Conservation (phyloP, 1,140 invertebrate species). For the Himalopsyche phryganea region DNA sequence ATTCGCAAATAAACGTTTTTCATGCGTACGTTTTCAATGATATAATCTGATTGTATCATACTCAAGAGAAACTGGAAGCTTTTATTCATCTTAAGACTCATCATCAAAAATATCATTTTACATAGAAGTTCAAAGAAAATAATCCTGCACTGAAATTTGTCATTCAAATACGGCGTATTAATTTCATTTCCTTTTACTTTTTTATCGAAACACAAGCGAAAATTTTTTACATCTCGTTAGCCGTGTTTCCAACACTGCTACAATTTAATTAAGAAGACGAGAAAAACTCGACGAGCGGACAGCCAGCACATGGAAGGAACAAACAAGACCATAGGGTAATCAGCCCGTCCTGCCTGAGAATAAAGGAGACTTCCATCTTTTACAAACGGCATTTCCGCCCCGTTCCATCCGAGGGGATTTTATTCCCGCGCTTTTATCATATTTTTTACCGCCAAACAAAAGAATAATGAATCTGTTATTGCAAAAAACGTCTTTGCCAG, state of each 20-base stretch:
- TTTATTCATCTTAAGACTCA: too few relatives aligned
- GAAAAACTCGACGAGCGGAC: neutral
- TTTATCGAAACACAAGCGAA: too few relatives aligned
- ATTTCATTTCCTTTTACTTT: too few relatives aligned
- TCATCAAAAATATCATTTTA: too few relatives aligned
- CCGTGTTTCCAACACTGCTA: neutral
- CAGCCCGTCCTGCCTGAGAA: slow-evolving; percentile 11
- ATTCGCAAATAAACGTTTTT: too few relatives aligned
- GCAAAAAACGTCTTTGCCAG: slow-evolving; percentile 6
- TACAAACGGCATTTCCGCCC: slow-evolving; percentile 5
- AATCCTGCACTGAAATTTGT: too few relatives aligned
- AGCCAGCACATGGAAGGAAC: neutral
- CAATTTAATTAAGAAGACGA: slow-evolving; percentile 17
- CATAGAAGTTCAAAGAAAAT: too few relatives aligned
- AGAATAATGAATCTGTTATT: slow-evolving; percentile 22
- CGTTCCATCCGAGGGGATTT: slow-evolving; percentile 7
- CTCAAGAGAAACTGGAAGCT: too few relatives aligned
- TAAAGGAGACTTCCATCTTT: neutral
- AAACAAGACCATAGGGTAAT: slow-evolving; percentile 19
- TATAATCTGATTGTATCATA: too few relatives aligned
- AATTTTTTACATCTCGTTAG: too few relatives aligned
- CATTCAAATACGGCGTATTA: too few relatives aligned
- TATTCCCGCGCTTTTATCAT: slow-evolving; percentile 17
- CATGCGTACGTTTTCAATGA: too few relatives aligned
- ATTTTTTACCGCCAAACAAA: slow-evolving; percentile 17